A percentile compares a stretch with the other conserved stretches of the same genome.
Evolutionary conservation across 2,888 invertebrate genomes (phyloP).

Genomic region (Tridacna gigas): DNA sequence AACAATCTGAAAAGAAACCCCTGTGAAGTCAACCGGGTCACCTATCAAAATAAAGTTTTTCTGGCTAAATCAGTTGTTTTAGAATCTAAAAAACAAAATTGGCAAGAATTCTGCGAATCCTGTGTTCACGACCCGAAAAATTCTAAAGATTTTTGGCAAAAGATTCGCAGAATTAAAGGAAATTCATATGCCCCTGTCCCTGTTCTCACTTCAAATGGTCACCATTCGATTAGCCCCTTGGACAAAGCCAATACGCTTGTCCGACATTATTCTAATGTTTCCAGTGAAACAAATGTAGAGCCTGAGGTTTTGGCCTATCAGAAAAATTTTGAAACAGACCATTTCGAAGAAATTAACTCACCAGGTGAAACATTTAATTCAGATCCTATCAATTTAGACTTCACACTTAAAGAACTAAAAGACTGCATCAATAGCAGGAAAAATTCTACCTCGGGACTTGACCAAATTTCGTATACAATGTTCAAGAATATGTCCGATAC

Average conservation of each 20-base stretch:
- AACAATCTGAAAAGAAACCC: constrained; percentile 11
- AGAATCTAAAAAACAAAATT: constrained; percentile 4
- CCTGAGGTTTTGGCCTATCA: constrained; percentile 12
- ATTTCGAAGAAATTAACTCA: too few relatives aligned
- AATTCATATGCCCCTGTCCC: constrained; percentile 3
- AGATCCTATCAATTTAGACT: too few relatives aligned
- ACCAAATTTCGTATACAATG: constrained; percentile 5
- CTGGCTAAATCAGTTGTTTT: neutral
- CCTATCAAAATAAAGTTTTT: neutral
- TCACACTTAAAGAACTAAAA: constrained; percentile 24
- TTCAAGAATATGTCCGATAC: constrained; percentile 1
- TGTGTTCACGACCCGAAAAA: neutral
- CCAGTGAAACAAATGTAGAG: constrained; percentile 16
- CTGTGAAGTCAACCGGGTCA: constrained; percentile 14
- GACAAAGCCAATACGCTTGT: constrained; percentile 23
- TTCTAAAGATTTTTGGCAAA: constrained; percentile 22
- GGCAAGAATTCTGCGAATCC: constrained; percentile 24
- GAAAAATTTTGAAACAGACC: constrained; percentile 6
- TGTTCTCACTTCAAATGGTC: neutral
- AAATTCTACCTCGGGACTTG: constrained; percentile 13
- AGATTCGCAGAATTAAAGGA: constrained; percentile 30
- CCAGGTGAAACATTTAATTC: too few relatives aligned
- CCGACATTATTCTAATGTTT: constrained; percentile 16
- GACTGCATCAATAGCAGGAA: neutral
- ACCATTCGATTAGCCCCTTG: neutral